phyloP scores from a whole-genome alignment of 1,140 invertebrate species.

The Trialeurodes vaporariorum region DNA sequence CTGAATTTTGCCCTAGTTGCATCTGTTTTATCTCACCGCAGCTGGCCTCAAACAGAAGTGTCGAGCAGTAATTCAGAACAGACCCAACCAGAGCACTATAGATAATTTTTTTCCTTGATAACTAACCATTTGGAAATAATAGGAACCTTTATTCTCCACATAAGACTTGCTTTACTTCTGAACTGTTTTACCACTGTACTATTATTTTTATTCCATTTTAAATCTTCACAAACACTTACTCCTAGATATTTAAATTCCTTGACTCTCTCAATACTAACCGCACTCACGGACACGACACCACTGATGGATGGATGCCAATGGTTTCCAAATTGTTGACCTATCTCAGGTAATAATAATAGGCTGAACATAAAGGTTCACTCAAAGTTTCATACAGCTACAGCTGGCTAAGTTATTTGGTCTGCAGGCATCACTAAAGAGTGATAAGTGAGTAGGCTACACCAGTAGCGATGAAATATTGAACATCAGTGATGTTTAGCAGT shows the following conservation, averaged over 20 bases:
- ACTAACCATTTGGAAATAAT: too few species aligned
- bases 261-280: background rate
- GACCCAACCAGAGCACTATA: background rate
- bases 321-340: too few species aligned
- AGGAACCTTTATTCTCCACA: background rate
- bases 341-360: too few species aligned
- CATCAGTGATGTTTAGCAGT: too few species aligned
- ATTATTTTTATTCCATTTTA: background rate
- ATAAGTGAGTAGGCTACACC: too few species aligned
- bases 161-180: background rate
- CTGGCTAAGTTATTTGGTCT: too few species aligned
- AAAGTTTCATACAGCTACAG: too few species aligned
- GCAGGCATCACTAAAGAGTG: too few species aligned
- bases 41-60: background rate
- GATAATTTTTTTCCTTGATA: background rate
- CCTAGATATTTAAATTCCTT: background rate
- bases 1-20: background rate
- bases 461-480: too few species aligned
- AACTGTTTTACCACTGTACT: background rate
- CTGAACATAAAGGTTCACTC: too few species aligned
- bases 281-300: too few species aligned
- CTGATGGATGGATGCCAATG: too few species aligned
- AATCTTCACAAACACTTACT: background rate
- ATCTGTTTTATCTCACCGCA: background rate
- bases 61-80: background rate